Base-by-base conservation (phyloP, 1,140 invertebrate genomes). In the Ostrea denselamellosa region DNA sequence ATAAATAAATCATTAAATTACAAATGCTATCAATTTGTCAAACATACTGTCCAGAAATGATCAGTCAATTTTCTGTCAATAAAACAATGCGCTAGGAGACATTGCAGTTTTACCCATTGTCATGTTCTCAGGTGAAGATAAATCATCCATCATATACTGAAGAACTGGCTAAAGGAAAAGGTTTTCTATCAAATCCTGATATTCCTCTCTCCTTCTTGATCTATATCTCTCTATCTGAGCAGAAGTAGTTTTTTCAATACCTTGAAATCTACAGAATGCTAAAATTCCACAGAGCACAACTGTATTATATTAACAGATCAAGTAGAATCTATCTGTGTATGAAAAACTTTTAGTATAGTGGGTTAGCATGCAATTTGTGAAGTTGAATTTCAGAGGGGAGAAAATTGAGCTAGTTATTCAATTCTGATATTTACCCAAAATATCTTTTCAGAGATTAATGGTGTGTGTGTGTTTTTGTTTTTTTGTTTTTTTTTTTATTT, bases 391-490 rank as follows among this genome's bases (percentile, higher is more conserved):
- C 25, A 77, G 68, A 22, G 25, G 28, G 12, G 28, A 28, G 68
- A 17, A 77, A 77, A 77, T 77, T 77, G 28, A 77, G 25, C 12
- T 77, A 77, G 68, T 77, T 77, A 77, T 28, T 34, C 28, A 12
- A 68, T 77, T 62, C 56, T 62, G 17, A 17, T 17, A 62, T 62
- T 7, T 62, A 62, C 17, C 17, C 19, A 19, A 19, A 62, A 19
- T 62, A 17, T 62, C 56, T 62, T 58, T 58, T 58, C 12, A 62
- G 17, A 62, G 17, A 62, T 19, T 62, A 62, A 62, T 62, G 14
- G 17, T 3, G n/a, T 62, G 56, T n/a, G n/a, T n/a, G n/a, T n/a
- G 17, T 62, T 62, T 62, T n/a, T 62, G 17, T 62, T 19, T 62
- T n/a, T n/a, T n/a, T n/a, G n/a, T n/a, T n/a, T n/a, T n/a, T n/a